These are phyloP conservation scores for Tinea semifulvella DNA, from an alignment of 2,888 invertebrate species.

Conservation along the genomic window DNA sequence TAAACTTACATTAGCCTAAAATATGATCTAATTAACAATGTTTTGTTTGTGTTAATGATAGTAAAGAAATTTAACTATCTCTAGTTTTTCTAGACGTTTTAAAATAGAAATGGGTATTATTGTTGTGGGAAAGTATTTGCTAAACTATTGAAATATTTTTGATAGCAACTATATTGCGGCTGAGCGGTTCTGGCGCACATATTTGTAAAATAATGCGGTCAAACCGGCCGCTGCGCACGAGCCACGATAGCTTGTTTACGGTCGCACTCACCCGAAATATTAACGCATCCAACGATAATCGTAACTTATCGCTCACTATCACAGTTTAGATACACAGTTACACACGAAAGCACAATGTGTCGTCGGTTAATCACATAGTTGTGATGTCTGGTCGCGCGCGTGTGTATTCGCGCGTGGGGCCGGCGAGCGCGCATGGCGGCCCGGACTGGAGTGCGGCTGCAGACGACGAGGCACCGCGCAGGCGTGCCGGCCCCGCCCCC, in stretches of 20 bases:
- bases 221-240: slow-evolving; percentile 59
- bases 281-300: slow-evolving; percentile 54
- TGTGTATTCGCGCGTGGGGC: slow-evolving; percentile 2
- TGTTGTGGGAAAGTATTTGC: not conserved
- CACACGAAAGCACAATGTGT: slow-evolving; percentile 44
- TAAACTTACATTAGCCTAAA: too few relatives aligned
- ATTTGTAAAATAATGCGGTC: slow-evolving; percentile 67
- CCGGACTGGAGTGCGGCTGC: too few relatives aligned
- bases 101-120: too few relatives aligned
- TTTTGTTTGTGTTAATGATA: too few relatives aligned
- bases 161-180: slow-evolving; percentile 24
- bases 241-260: slow-evolving; percentile 20
- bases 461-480: slow-evolving; percentile 27
- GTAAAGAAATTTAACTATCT: too few relatives aligned
- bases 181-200: slow-evolving; percentile 56
- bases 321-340: slow-evolving; percentile 45
- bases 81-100: too few relatives aligned
- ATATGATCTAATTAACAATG: too few relatives aligned
- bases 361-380: slow-evolving; percentile 55
- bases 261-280: slow-evolving; percentile 64
- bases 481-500: slow-evolving; percentile 23
- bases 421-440: slow-evolving; percentile 10
- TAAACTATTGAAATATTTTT: slow-evolving; percentile 1
- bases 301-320: slow-evolving; percentile 1
- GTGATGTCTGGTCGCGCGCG: slow-evolving; percentile 20